Evolutionary conservation across 1,140 invertebrate species (phyloP).

Genomic region (Ceratina australensis): DNA sequence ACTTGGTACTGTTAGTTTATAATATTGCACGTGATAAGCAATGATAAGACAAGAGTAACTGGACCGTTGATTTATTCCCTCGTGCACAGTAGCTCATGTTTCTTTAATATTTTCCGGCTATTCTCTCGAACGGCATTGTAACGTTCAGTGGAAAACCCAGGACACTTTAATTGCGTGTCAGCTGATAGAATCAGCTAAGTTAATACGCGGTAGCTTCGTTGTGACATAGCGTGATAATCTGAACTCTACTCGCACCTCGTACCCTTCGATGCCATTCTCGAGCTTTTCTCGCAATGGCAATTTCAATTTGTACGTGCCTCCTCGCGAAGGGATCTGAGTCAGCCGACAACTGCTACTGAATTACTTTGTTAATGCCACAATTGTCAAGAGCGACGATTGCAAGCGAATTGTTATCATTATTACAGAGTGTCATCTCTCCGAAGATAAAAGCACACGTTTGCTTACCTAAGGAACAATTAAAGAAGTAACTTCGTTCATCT

Average conservation of each 20-base stretch:
- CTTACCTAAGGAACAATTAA: too few relatives aligned
- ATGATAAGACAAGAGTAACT: not conserved
- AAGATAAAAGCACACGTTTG: not conserved
- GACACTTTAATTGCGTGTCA: not conserved
- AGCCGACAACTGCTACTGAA: slow-evolving; percentile 25
- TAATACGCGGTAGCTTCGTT: not conserved
- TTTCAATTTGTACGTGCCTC: not conserved
- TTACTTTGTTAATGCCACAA: slow-evolving; percentile 20
- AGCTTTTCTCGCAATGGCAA: not conserved
- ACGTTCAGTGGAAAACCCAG: not conserved
- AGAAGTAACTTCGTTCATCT: too few relatives aligned
- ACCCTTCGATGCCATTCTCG: not conserved
- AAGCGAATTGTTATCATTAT: slow-evolving; percentile 4
- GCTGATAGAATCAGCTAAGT: not conserved
- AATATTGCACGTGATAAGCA: too few relatives aligned
- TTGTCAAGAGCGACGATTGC: slow-evolving; percentile 14
- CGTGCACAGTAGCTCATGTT: not conserved
- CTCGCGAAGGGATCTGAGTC: not conserved
- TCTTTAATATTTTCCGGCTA: not conserved
- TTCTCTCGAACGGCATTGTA: not conserved
- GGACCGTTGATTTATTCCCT: not conserved
- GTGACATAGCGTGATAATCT: not conserved
- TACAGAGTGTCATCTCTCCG: not conserved
- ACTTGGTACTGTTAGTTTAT: too few relatives aligned
- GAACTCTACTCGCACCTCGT: not conserved